Evolutionary conservation across 1,140 invertebrate species (phyloP).

Genomic region (Drosophila watanabei): DNA sequence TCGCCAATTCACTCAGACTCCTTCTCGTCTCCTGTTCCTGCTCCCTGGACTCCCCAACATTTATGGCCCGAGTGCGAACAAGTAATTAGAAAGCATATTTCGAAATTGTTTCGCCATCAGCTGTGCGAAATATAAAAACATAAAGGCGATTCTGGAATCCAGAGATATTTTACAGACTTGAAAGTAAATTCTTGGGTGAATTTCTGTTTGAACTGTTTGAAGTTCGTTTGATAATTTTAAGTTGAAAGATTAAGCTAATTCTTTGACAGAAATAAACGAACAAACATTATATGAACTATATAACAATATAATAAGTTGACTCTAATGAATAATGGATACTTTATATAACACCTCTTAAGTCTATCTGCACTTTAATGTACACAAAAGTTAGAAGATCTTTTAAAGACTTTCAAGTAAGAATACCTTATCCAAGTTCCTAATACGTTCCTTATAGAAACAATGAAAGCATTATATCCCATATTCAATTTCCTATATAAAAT

Average conservation of each 20-base stretch:
- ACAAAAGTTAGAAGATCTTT: too few relatives aligned
- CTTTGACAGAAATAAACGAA: neutral
- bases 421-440: neutral
- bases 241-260: neutral
- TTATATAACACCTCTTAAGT: too few relatives aligned
- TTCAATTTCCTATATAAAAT: neutral
- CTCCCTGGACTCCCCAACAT: slow-evolving; percentile 4
- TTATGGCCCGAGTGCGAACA: slow-evolving; percentile 73
- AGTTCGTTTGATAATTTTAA: neutral
- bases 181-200: neutral
- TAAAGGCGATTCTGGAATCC: neutral
- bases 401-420: neutral
- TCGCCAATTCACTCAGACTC: slow-evolving; percentile 75
- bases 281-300: too few relatives aligned
- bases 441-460: neutral
- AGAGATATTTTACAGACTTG: neutral
- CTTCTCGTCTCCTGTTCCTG: neutral
- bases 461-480: neutral
- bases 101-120: slow-evolving; percentile 56
- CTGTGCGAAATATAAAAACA: slow-evolving; percentile 18
- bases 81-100: slow-evolving; percentile 84
- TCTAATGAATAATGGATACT: too few relatives aligned
- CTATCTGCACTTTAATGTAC: too few relatives aligned
- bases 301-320: too few relatives aligned
- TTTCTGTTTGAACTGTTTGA: slow-evolving; percentile 1